phyloP scores from a whole-genome alignment of 2,113 vertebrate genomes.

The Spheniscus mendiculus region DNA sequence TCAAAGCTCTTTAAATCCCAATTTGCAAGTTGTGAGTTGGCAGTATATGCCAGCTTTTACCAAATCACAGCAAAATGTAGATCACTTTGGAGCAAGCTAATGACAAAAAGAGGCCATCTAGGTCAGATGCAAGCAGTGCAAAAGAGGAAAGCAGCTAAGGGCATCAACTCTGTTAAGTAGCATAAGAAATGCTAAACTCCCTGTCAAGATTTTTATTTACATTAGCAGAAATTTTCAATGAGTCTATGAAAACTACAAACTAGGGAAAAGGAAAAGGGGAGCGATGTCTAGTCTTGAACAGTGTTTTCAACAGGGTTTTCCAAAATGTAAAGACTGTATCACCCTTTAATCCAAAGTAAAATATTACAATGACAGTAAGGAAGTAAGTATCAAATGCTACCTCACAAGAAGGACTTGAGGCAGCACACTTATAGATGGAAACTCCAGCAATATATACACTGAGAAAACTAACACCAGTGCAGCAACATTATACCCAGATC shows the following conservation, averaged over 20 bases:
- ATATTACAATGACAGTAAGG: background rate
- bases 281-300: background rate
- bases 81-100: background rate
- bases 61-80: background rate
- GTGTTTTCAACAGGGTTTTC: background rate
- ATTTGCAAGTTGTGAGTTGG: background rate
- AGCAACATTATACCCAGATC: background rate
- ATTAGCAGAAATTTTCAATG: background rate
- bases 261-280: background rate
- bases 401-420: background rate
- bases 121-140: background rate
- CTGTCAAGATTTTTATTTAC: background rate
- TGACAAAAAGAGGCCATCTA: background rate
- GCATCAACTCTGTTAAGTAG: background rate
- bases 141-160: background rate
- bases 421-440: background rate
- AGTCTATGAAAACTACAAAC: background rate
- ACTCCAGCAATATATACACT: background rate
- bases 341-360: background rate
- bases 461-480: background rate
- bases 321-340: background rate
- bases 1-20: background rate
- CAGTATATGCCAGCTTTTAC: background rate
- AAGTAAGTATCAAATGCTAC: background rate
- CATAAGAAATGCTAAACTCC: background rate